phyloP scores from a whole-genome alignment of 2,888 invertebrate species.

The Bembecia ichneumoniformis region DNA sequence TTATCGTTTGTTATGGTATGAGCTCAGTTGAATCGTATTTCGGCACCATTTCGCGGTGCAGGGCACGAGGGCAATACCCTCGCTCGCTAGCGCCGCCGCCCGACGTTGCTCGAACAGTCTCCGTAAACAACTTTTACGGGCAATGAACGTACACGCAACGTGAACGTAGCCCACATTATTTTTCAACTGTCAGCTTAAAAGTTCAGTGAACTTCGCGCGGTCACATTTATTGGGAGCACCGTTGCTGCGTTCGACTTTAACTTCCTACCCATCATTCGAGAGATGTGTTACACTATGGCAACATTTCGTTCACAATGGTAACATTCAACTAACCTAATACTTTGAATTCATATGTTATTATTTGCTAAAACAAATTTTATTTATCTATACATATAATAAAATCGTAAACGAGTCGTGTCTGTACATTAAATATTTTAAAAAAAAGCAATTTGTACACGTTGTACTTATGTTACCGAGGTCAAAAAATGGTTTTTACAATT shows the following conservation, averaged over 20 bases:
- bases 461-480: no score
- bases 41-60: conserved; percentile 59
- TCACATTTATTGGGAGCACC: conserved; percentile 64
- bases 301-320: no score
- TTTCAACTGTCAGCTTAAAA: conserved; percentile 68
- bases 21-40: conserved; percentile 55
- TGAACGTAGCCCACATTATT: conserved; percentile 72
- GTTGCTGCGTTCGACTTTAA: conserved; percentile 41
- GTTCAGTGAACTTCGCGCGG: conserved; percentile 61
- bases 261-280: conserved; percentile 39
- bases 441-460: no score
- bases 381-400: no score
- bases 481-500: no score
- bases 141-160: conserved; percentile 67
- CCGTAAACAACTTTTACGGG: conserved; percentile 69
- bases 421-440: no score
- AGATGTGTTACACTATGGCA: neutral
- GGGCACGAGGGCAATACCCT: conserved; percentile 48
- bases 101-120: conserved; percentile 18
- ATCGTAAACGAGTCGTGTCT: no score
- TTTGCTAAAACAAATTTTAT: no score
- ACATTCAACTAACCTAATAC: no score
- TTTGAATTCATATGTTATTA: no score
- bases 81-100: conserved; percentile 35
- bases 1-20: no score